Base-by-base conservation (phyloP, 2,113 vertebrate species). In the Etheostoma cragini region DNA sequence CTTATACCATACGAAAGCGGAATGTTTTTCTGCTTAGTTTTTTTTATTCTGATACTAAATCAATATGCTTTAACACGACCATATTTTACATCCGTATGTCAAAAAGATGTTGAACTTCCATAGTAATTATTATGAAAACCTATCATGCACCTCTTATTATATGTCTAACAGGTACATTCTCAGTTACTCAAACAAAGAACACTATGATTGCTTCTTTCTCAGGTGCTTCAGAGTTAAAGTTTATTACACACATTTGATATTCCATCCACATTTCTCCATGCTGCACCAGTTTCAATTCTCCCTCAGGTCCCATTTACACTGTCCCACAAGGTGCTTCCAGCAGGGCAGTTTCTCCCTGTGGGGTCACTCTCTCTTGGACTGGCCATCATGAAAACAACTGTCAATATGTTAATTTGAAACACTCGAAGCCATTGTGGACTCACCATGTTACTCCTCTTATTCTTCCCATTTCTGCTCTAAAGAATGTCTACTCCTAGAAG, bases 371-470 rank as follows among this genome's bases (percentile, higher is more conserved):
- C 77, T 86, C 83, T 93, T 76, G 77, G 86, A 93, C 87, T 82
- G 79, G 87, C 83, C 89, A 65, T 86, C 80, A 84, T 78, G 63
- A 93, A 88, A 87, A 88, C 64, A 92, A 92, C 91, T 93, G 90
- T 94, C 93, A 94, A 89, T 94, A 95, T 94, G 95, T 94, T 95
- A 95, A 95, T 95, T 71, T 49, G 19, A 88, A 90, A 87, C 82
- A 84, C 86, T 88, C 72, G 60, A 69, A 82, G 83, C 76, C 80
- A 78, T 88, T 86, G 78, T 78, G 52, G 78, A 79, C 81, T 79
- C 65, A 50, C 57, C 75, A 74, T 69, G 72, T 65, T 58, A 52
- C 76, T 80, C 58, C 56, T 72, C 26, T 81, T 66, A 63, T 65
- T 58, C 72, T 70, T 54, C 26, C 42, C 72, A 49, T 56, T 78